These are phyloP conservation scores for Clarias batrachus DNA, from an alignment of 2,113 vertebrate genomes.

Conservation along the genomic window DNA sequence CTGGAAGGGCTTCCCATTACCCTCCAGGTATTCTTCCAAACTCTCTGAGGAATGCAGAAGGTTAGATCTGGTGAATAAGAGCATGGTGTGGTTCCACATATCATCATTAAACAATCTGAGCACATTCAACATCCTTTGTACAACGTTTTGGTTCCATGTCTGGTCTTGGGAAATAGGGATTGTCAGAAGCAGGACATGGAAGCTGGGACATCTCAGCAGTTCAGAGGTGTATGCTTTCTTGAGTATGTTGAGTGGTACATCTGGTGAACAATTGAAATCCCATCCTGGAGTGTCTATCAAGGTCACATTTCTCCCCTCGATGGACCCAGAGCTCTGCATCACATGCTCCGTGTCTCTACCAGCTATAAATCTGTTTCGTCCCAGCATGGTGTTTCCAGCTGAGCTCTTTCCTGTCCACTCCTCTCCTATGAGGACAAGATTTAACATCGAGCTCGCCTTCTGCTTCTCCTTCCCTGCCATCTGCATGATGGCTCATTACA, in stretches of 20 bases:
- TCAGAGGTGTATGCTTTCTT: background rate
- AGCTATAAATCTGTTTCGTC: background rate
- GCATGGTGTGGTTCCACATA: conserved; percentile 21
- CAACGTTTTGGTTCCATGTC: background rate
- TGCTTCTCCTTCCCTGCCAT: background rate
- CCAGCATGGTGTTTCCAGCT: background rate
- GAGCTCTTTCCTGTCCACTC: conserved; percentile 24
- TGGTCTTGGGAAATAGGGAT: background rate
- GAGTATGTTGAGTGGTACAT: background rate
- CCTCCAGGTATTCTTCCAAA: background rate
- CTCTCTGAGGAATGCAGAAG: background rate
- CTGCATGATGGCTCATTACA: background rate
- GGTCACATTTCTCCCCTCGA: background rate
- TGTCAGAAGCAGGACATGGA: background rate
- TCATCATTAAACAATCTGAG: background rate
- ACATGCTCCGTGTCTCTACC: background rate
- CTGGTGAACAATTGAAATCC: background rate
- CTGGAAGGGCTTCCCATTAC: background rate
- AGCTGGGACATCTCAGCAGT: background rate
- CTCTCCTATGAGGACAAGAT: background rate
- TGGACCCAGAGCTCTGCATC: background rate
- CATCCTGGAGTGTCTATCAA: conserved; percentile 11
- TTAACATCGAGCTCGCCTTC: background rate
- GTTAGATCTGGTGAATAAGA: conserved; percentile 7
- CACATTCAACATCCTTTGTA: background rate